Percentiles rank a stretch among this genome's conserved stretches.
phyloP scores from a whole-genome alignment of 2,888 invertebrate species.

The Ormyrus pomaceus region DNA sequence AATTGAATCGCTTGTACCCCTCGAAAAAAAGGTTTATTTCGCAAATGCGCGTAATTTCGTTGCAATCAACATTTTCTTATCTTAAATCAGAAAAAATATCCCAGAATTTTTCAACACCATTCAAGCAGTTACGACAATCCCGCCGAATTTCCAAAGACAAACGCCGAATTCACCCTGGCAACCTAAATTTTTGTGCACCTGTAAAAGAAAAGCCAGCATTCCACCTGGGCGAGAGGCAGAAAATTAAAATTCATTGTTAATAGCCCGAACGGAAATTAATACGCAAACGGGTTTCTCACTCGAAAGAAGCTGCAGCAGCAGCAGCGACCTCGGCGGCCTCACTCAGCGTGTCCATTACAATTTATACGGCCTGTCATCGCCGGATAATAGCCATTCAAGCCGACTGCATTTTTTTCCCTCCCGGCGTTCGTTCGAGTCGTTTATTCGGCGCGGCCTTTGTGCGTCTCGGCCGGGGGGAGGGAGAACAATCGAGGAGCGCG shows the following conservation, averaged over 20 bases:
- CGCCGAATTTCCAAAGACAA: too few species aligned
- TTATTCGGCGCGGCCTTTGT: conserved; percentile 32
- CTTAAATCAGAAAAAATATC: too few species aligned
- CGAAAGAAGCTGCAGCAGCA: not conserved
- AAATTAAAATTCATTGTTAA: not conserved
- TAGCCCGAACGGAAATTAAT: not conserved
- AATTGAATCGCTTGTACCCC: too few species aligned
- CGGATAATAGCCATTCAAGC: conserved; percentile 37
- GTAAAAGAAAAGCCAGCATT: too few species aligned
- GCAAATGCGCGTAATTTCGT: too few species aligned
- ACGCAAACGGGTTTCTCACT: not conserved
- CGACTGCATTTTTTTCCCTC: not conserved
- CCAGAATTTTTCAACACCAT: too few species aligned
- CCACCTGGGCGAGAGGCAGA: too few species aligned
- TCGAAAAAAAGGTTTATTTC: too few species aligned
- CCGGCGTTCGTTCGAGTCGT: not conserved
- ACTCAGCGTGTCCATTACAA: conserved; percentile 22
- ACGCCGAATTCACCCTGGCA: too few species aligned
- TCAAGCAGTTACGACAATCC: too few species aligned
- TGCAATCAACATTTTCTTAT: too few species aligned
- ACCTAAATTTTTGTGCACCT: too few species aligned
- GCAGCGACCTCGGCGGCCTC: not conserved
- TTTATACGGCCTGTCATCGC: conserved; percentile 46
- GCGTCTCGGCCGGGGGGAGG: not conserved
- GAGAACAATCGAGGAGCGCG: conserved; percentile 36